These are phyloP conservation scores for Poecilia latipinna DNA, from an alignment of 2,113 vertebrate species.

Conservation along the genomic window DNA sequence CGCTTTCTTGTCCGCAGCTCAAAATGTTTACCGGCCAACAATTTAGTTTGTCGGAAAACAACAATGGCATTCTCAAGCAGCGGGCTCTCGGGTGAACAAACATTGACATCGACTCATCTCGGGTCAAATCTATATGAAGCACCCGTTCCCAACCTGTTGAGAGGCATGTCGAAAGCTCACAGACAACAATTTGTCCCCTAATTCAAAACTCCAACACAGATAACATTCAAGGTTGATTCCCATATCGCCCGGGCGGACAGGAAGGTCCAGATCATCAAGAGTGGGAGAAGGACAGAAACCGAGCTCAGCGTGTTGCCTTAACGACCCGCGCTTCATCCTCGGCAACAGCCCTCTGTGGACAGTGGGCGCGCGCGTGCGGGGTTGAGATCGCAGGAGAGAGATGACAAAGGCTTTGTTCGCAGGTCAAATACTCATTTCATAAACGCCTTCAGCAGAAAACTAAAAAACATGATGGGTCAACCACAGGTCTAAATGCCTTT, in stretches of 20 bases:
- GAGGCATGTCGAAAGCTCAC: constrained; percentile 64
- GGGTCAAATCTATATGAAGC: constrained; percentile 58
- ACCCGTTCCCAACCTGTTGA: constrained; percentile 50
- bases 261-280: constrained; percentile 23
- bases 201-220: constrained; percentile 53
- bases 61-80: constrained; percentile 21
- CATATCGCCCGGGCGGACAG: constrained; percentile 34
- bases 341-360: constrained; percentile 34
- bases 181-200: constrained; percentile 62
- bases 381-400: constrained; percentile 11
- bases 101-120: constrained; percentile 7
- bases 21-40: neutral
- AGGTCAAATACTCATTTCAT: constrained; percentile 71
- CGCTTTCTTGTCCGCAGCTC: neutral
- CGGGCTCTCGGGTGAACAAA: constrained; percentile 28
- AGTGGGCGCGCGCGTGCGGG: constrained; percentile 3
- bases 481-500: constrained; percentile 80
- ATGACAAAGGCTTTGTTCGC: constrained; percentile 54
- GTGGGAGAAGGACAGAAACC: constrained; percentile 23
- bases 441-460: constrained; percentile 62
- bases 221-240: constrained; percentile 40
- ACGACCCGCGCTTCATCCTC: constrained; percentile 23
- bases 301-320: constrained; percentile 1
- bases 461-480: constrained; percentile 77
- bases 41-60: neutral